A percentile compares a stretch with the other conserved stretches of the same genome.
These are phyloP conservation scores for Psilanteris sp. DNA, from an alignment of 1,140 invertebrate genomes.

Conservation along the genomic window DNA sequence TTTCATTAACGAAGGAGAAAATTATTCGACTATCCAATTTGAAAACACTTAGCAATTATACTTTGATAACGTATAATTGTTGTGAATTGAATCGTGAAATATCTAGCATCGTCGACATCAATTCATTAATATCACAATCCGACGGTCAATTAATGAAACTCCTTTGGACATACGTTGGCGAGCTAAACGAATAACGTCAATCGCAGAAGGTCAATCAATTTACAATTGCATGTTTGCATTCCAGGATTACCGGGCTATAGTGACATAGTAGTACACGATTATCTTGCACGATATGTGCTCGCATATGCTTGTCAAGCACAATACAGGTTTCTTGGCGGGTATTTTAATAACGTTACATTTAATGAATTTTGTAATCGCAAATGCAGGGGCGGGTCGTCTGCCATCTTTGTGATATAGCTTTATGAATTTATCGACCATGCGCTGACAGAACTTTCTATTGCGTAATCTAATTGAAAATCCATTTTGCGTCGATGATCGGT, in stretches of 20 bases:
- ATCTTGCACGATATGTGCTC: constrained; percentile 1
- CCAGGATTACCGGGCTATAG: constrained; percentile 30
- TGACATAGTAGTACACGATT: constrained; percentile 41
- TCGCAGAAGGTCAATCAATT: constrained; percentile 14
- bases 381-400: constrained; percentile 14
- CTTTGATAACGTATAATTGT: too few species aligned
- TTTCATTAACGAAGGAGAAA: too few species aligned
- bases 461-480: constrained; percentile 73
- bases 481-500: constrained; percentile 63
- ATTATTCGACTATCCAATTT: too few species aligned
- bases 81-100: constrained; percentile 18
- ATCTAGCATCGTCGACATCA: constrained; percentile 24
- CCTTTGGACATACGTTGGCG: constrained; percentile 26
- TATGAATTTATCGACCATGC: constrained; percentile 67
- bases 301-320: constrained; percentile 25
- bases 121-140: constrained; percentile 32
- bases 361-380: constrained; percentile 56
- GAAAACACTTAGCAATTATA: too few species aligned
- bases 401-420: constrained; percentile 31
- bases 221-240: constrained; percentile 42
- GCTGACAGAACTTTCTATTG: constrained; percentile 65
- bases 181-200: constrained; percentile 37
- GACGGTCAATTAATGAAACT: constrained; percentile 38
- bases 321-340: constrained; percentile 54
- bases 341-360: constrained; percentile 69